Conservation (phyloP, 2,888 invertebrate genomes). For the Pterostichus niger region DNA sequence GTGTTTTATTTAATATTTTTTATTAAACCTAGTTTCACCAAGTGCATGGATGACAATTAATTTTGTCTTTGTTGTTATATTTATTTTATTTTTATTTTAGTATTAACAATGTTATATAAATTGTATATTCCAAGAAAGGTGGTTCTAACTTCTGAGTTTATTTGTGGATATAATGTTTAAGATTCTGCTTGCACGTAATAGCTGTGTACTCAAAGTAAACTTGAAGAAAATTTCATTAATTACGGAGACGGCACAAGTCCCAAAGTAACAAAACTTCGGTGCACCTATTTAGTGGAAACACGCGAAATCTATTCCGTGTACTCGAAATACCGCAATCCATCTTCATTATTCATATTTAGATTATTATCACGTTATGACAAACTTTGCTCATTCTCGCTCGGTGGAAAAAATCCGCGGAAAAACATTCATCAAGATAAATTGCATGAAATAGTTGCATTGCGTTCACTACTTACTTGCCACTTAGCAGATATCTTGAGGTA, state of each 20-base stretch:
- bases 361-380: slow-evolving; percentile 62
- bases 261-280: slow-evolving; percentile 44
- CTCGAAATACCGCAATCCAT: slow-evolving; percentile 60
- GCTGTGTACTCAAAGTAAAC: not conserved
- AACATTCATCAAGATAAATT: slow-evolving; percentile 52
- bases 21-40: no score
- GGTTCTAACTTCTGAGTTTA: no score
- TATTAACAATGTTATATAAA: no score
- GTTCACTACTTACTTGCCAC: no score
- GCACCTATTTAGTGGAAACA: slow-evolving; percentile 57
- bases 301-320: slow-evolving; percentile 55
- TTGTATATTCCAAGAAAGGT: no score
- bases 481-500: no score
- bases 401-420: slow-evolving; percentile 45
- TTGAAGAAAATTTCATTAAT: slow-evolving; percentile 46
- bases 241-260: slow-evolving; percentile 24
- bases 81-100: no score
- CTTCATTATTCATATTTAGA: slow-evolving; percentile 66
- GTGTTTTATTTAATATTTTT: no score
- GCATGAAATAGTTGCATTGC: not conserved
- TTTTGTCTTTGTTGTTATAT: no score
- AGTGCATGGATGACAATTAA: no score
- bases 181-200: no score
- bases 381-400: slow-evolving; percentile 49
- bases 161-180: no score